Base-by-base conservation (phyloP, 2,888 invertebrate species). In the Cataglyphis altisquamis region DNA sequence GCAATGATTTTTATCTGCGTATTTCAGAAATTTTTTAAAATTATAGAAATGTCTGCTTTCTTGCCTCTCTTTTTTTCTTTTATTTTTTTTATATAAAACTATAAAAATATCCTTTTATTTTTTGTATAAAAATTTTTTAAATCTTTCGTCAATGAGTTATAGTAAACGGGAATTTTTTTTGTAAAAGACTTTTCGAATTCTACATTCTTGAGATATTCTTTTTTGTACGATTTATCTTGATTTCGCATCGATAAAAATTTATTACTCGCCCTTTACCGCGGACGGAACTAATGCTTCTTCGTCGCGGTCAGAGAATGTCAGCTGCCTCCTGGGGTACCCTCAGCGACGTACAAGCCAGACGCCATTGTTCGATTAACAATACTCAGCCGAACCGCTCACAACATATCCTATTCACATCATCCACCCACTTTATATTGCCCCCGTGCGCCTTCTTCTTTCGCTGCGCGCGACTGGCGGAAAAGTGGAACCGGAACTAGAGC, bases 291-390 rank as follows among this genome's bases (percentile, higher is more conserved):
- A 29, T 29, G 25, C 74, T 68, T 90, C 91, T 91, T 92, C 89
- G 90, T 92, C 90, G 91, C 92, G 92, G 93, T 93, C 93, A 92
- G 91, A 88, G 90, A 92, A 93, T 90, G 92, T 93, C 93, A 93
- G 93, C 93, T 93, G 93, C 93, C 92, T 92, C 91, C 91, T 92
- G 91, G 87, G 91, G 88, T 90, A 89, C 91, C 91, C 89, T 90
- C 84, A 85, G 89, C 86, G 84, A 88, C 83, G 91, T 91, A 91
- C 90, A 91, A 92, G 92, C 93, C 93, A 94, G 93, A 93, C 93
- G 92, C 91, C 92, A 94, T 94, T 94, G 93, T 94, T 92, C 92
- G 92, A 92, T 93, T 90, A 91, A 94, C 93, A 94, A 94, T 94
- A 91, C 93, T 91, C 91, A 92, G 91, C 92, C 92, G 90, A 93